Base-by-base conservation (phyloP, 2,888 invertebrate species). In the Sarcophaga subvicina region DNA sequence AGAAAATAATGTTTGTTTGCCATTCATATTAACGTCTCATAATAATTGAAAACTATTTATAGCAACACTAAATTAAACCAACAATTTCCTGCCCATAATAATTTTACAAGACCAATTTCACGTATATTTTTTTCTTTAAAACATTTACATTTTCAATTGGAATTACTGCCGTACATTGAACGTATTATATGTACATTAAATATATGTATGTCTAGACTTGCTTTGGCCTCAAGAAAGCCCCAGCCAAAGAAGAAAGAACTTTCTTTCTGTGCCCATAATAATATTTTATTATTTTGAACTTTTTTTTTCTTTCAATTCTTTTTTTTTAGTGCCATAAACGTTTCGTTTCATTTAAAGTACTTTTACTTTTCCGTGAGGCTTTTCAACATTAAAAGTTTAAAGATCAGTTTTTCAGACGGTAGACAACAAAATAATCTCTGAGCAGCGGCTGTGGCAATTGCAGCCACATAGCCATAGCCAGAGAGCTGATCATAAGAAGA, bases 381-480 rank as follows among this genome's bases (percentile, higher is more conserved):
- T 60, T 70, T 70, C 20, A 22, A 47, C 17, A 64, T 70, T 25
- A 79, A 70, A 75, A 77, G 78, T 73, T 75, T 70, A 87, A 87
- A 84, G 87, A 87, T 87, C 87, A 87, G 60, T 69, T 49, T 63
- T 70, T 37, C 10, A 37, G 37, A 37, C 78, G 75, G 45, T 73
- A 85, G 81, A 60, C 64, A 59, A 37, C 0, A 8, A 8, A 8
- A 59, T 49, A 71, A 77, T 77, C 67, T 47, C 27, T 83, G 45
- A 71, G 17, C n/a, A 45, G 14, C 70, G 63, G 2, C 37, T 37
- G 37, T 37, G 8, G 37, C 37, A 37, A 37, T 37, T 37, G 8
- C 37, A 2, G 37, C 37, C 37, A 17, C 54, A 54, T 17, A 54
- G 54, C 12, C 54, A 54, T 54, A 17, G 17, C 17, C 54, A 14